Evolutionary conservation across 2,888 invertebrate species (phyloP).

Genomic region (Parapristionchus giblindavisi): DNA sequence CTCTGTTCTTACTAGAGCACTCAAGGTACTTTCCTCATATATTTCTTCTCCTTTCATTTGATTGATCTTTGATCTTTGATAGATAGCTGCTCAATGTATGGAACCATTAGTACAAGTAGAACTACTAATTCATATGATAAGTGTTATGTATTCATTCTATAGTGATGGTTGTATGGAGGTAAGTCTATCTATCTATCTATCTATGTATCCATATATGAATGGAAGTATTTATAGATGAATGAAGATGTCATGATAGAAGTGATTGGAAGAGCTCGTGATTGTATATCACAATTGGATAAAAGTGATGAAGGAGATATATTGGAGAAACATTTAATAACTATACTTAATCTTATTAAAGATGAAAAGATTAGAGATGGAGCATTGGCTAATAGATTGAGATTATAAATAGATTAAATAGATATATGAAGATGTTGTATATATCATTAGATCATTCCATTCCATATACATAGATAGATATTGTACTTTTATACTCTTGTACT

Average conservation of each 20-base stretch:
- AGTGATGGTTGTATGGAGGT: slow-evolving; percentile 81
- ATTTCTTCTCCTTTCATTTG: slow-evolving; percentile 2
- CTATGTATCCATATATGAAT: neutral
- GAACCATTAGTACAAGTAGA: slow-evolving; percentile 95
- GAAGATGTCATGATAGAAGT: slow-evolving; percentile 79
- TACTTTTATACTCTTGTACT: slow-evolving; percentile 9
- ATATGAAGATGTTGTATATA: neutral
- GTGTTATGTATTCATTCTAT: slow-evolving; percentile 90
- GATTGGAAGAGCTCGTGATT: slow-evolving; percentile 89
- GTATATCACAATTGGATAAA: slow-evolving; percentile 86
- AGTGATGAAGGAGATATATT: slow-evolving; percentile 93
- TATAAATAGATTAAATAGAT: neutral
- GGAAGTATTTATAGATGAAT: slow-evolving; percentile 75
- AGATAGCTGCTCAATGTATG: slow-evolving; percentile 94
- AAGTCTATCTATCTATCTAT: slow-evolving; percentile 21
- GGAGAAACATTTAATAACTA: slow-evolving; percentile 85
- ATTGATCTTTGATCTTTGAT: neutral
- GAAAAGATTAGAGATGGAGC: neutral
- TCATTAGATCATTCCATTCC: neutral
- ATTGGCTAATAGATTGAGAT: slow-evolving; percentile 19
- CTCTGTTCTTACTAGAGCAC: slow-evolving; percentile 78
- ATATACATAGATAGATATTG: neutral
- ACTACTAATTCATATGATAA: slow-evolving; percentile 90
- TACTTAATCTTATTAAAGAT: slow-evolving; percentile 40
- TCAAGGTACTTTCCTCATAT: slow-evolving; percentile 73